Evolutionary conservation across 2,888 invertebrate genomes (phyloP).

Genomic region (Dugesia japonica): DNA sequence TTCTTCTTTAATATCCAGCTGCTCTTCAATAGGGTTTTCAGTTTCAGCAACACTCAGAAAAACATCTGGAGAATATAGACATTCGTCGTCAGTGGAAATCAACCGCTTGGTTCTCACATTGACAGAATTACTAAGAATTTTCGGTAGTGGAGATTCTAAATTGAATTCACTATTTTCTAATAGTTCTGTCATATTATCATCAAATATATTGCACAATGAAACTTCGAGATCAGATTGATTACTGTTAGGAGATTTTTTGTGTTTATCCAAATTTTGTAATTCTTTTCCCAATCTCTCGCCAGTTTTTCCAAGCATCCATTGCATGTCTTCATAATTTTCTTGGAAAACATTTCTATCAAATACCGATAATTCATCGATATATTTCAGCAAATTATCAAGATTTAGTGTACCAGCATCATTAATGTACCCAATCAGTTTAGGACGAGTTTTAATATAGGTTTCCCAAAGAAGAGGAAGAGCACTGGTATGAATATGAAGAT

Average conservation of each 20-base stretch:
- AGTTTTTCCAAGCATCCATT: slow-evolving; percentile 25
- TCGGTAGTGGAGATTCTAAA: too few species aligned
- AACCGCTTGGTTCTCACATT: neutral
- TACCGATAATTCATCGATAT: neutral
- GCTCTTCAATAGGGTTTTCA: neutral
- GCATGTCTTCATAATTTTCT: slow-evolving; percentile 16
- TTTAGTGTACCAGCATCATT: slow-evolving; percentile 36
- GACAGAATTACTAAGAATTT: neutral
- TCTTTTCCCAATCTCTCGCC: slow-evolving; percentile 20
- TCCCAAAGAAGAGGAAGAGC: slow-evolving; percentile 70
- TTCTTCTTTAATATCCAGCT: neutral
- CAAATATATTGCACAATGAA: neutral
- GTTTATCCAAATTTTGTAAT: slow-evolving; percentile 10
- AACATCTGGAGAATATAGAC: neutral
- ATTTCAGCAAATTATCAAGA: neutral
- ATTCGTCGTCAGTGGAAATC: too few species aligned
- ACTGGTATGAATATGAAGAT: slow-evolving; percentile 77
- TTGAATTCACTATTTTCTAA: too few species aligned
- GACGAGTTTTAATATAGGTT: slow-evolving; percentile 70
- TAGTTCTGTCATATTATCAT: too few species aligned
- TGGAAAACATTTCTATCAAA: slow-evolving; percentile 16
- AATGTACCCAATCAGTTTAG: slow-evolving; percentile 61
- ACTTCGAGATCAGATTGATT: neutral
- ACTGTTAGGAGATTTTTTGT: neutral
- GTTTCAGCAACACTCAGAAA: neutral